Evolutionary conservation across 1,140 invertebrate species (phyloP).

Genomic region (Sitodiplosis mosellana): DNA sequence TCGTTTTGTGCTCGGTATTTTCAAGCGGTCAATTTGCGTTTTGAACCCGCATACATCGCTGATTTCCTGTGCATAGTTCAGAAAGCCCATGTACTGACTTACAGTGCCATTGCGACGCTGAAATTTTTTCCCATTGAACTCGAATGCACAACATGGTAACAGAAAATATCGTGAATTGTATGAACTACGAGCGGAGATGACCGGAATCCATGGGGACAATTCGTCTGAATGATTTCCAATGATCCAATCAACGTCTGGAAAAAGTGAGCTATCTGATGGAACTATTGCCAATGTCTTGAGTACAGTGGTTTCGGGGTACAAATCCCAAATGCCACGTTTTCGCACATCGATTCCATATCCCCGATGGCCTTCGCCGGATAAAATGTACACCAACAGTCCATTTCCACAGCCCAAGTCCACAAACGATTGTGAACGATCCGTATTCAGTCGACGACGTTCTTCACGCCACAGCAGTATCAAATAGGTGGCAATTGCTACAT

Average conservation of each 20-base stretch:
- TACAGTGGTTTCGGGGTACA: slow-evolving; percentile 37
- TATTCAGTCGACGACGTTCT: slow-evolving; percentile 25
- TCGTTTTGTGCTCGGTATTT: slow-evolving; percentile 92
- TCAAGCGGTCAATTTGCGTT: slow-evolving; percentile 57
- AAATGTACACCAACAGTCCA: slow-evolving; percentile 79
- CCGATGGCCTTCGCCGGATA: slow-evolving; percentile 63
- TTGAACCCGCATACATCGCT: slow-evolving; percentile 57
- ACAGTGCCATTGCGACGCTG: slow-evolving; percentile 39
- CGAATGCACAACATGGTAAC: slow-evolving; percentile 84
- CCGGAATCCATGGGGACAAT: slow-evolving; percentile 92
- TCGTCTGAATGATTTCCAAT: slow-evolving; percentile 99
- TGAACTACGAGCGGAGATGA: slow-evolving; percentile 62
- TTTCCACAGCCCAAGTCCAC: slow-evolving; percentile 94
- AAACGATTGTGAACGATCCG: slow-evolving; percentile 44
- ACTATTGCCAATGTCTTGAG: slow-evolving; percentile 37
- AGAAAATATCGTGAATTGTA: slow-evolving; percentile 64
- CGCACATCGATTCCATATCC: slow-evolving; percentile 83
- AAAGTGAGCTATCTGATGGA: slow-evolving; percentile 48
- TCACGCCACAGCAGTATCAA: slow-evolving; percentile 60
- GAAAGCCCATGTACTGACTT: slow-evolving; percentile 69
- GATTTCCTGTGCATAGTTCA: slow-evolving; percentile 55
- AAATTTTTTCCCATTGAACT: slow-evolving; percentile 76
- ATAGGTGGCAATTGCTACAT: slow-evolving; percentile 87
- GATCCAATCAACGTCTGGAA: slow-evolving; percentile 73
- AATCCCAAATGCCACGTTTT: slow-evolving; percentile 76